Base-by-base conservation (phyloP, 1,140 invertebrate species). In the Drosophila albomicans region DNA sequence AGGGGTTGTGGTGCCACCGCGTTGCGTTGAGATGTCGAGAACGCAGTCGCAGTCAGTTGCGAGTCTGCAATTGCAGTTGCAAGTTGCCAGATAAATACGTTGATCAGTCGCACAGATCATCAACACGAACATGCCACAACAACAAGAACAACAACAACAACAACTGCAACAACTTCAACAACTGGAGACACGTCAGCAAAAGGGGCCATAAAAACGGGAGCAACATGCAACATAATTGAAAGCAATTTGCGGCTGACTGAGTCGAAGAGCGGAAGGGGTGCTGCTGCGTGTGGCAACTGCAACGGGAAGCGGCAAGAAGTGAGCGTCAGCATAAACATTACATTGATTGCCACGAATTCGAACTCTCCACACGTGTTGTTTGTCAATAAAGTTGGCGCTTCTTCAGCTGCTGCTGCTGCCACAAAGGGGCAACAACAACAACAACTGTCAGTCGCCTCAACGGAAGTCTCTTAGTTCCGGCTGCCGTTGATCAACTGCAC, bases 161-260 rank as follows among this genome's bases (percentile, higher is more conserved):
- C 59, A 72, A 32, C 73, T 11, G 45, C 41, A 57, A 75, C 41
- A 57, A 75, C 74, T 48, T 45, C 45, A 13, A 13, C 52, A 56
- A 52, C 20, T 30, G 51, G 74, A 84, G 85, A 84, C 77, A 88
- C 84, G 84, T 87, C 85, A 89, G 76, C 84, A 74, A 38, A 41
- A 81, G 76, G 74, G 77, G 85, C 73, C 77, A 81, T 84, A 84
- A 88, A 88, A 88, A 88, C 85, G 85, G 85, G 85, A 88, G 85
- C 85, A 88, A 72, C 81, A 78, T 89, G 85, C 85, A 88, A 85
- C 85, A 81, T 88, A 89, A 88, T 88, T 88, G 85, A 88, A 88
- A 88, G 85, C 85, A 88, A 88, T 88, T 88, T 88, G 85, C 82
- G 85, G 85, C 85, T 79, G 82, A 77, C 75, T 78, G 46, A 65